Conservation (phyloP, 2,113 vertebrate species). For the Naja naja region DNA sequence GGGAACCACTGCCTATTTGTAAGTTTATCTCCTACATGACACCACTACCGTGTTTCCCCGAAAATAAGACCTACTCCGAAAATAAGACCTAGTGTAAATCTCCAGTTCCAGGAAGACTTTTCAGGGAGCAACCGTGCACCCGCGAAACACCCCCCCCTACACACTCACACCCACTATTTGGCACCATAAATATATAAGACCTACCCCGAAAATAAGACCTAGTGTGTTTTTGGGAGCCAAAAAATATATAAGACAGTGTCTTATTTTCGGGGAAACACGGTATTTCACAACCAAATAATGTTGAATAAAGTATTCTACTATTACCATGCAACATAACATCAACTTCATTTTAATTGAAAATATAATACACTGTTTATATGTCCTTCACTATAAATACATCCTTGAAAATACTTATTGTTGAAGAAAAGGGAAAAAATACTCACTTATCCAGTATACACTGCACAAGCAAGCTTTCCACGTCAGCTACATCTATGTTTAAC, state of each 20-base stretch:
- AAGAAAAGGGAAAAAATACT: conserved; percentile 60
- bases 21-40: neutral
- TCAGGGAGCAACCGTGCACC: too few species aligned
- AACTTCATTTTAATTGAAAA: neutral
- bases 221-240: too few species aligned
- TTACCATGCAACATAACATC: neutral
- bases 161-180: too few species aligned
- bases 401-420: conserved; percentile 33
- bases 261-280: too few species aligned
- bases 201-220: too few species aligned
- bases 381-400: neutral
- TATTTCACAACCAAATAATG: conserved; percentile 1
- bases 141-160: too few species aligned
- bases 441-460: conserved; percentile 99
- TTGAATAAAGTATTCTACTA: neutral
- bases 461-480: conserved; percentile 99
- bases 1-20: conserved; percentile 6
- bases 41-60: too few species aligned
- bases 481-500: conserved; percentile 98
- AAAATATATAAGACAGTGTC: too few species aligned
- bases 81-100: too few species aligned
- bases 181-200: too few species aligned
- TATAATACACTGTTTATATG: neutral
- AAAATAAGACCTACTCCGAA: too few species aligned
- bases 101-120: too few species aligned